Evolutionary conservation across 2,888 invertebrate genomes (phyloP).

Genomic region (Brachypalpus laphriformis): DNA sequence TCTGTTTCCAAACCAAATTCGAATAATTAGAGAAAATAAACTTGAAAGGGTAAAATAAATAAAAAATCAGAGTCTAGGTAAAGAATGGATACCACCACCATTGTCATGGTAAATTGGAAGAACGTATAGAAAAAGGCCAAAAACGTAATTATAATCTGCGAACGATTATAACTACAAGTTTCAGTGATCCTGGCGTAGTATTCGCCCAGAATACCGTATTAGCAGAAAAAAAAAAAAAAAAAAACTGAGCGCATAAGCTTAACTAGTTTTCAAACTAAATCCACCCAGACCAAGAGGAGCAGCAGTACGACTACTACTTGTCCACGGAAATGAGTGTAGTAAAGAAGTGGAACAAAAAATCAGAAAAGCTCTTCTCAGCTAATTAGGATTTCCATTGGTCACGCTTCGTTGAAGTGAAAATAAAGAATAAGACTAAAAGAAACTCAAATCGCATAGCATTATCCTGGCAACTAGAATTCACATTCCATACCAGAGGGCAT

Average conservation of each 20-base stretch:
- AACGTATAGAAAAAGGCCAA: constrained; percentile 30
- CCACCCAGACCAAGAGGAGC: constrained; percentile 44
- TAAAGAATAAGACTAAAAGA: constrained; percentile 48
- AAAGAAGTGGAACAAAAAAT: constrained; percentile 2
- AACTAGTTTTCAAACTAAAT: constrained; percentile 73
- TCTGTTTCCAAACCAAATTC: constrained; percentile 5
- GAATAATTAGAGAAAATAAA: constrained; percentile 70
- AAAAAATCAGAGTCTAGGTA: constrained; percentile 73
- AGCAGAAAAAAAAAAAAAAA: constrained; percentile 5
- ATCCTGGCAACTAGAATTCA: constrained; percentile 53
- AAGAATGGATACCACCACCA: constrained; percentile 75
- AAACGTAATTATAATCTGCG: constrained; percentile 74
- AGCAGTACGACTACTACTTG: constrained; percentile 6
- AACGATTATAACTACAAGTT: constrained; percentile 66
- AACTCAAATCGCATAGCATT: constrained; percentile 63
- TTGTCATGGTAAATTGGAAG: constrained; percentile 51
- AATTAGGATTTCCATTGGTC: constrained; percentile 73
- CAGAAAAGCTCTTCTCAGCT: constrained; percentile 42
- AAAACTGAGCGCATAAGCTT: constrained; percentile 59
- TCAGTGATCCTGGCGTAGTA: constrained; percentile 46
- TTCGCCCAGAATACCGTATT: constrained; percentile 36
- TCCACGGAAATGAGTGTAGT: neutral
- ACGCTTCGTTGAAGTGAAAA: constrained; percentile 70
- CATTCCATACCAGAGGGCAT: constrained; percentile 19
- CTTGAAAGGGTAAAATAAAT: neutral